Evolutionary conservation across 2,797 vertebrate species (phyloP).

Genomic region (Hydrocynus forskahlii): DNA sequence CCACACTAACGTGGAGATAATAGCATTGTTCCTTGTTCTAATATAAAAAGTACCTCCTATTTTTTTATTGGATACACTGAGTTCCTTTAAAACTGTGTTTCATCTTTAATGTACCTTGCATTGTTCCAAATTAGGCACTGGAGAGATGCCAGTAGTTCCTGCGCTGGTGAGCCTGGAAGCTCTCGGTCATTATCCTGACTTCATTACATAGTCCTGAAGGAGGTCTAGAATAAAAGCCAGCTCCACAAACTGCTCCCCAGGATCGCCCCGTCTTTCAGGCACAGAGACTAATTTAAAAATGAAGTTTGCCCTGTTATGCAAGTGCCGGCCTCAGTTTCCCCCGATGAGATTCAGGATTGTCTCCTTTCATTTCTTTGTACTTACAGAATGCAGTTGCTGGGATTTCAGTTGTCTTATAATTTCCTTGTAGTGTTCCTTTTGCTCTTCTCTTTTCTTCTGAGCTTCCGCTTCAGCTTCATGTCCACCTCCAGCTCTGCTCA

Average conservation of each 20-base stretch:
- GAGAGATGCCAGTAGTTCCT: background rate
- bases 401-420: background rate
- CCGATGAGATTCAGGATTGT: background rate
- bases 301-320: slow-evolving; percentile 5
- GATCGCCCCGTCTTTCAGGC: background rate
- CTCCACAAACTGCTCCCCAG: background rate
- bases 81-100: slow-evolving; percentile 3
- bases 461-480: background rate
- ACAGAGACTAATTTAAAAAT: slow-evolving; percentile 3
- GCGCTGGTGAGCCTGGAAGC: background rate
- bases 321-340: slow-evolving; percentile 3
- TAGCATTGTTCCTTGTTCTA: background rate
- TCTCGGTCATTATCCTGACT: background rate
- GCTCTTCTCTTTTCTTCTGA: background rate
- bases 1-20: background rate
- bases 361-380: background rate
- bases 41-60: background rate
- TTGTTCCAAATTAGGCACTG: background rate
- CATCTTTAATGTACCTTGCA: background rate
- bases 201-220: background rate
- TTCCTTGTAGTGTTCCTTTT: background rate
- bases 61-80: background rate
- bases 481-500: background rate
- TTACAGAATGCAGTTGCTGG: background rate
- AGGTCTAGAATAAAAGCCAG: background rate